A percentile compares a stretch with the other conserved stretches of the same genome.
Conservation (phyloP, 2,888 invertebrate genomes). For the Metacarcinus magister region DNA sequence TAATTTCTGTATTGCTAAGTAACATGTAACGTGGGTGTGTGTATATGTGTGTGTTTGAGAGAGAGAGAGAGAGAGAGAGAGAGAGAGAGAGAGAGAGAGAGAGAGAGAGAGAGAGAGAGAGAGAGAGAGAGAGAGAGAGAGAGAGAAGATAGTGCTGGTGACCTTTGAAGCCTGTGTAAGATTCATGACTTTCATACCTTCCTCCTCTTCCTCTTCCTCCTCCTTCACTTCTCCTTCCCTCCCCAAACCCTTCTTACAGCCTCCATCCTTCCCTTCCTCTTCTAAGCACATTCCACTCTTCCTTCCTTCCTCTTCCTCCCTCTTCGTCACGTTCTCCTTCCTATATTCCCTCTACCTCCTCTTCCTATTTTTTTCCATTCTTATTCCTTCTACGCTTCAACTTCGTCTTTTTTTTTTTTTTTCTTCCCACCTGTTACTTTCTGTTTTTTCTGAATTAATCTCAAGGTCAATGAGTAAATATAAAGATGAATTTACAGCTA, state of each 20-base stretch:
- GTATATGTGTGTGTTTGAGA: too few relatives aligned
- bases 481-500: too few relatives aligned
- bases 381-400: too few relatives aligned
- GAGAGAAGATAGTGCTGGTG: too few relatives aligned
- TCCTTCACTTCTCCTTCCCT: neutral
- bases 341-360: neutral
- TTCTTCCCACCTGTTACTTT: neutral
- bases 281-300: neutral
- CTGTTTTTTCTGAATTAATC: neutral
- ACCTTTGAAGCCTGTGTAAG: neutral
- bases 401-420: neutral
- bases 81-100: constrained; percentile 2
- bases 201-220: neutral
- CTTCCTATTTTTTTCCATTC: neutral
- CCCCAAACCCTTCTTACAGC: neutral
- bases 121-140: neutral
- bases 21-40: neutral
- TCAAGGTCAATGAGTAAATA: too few relatives aligned
- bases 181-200: neutral
- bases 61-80: neutral
- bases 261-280: neutral
- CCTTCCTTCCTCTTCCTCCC: neutral
- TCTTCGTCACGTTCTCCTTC: neutral
- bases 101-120: constrained; percentile 2
- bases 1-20: neutral